phyloP scores from a whole-genome alignment of 2,113 vertebrate species.

The Tringa solitaria region DNA sequence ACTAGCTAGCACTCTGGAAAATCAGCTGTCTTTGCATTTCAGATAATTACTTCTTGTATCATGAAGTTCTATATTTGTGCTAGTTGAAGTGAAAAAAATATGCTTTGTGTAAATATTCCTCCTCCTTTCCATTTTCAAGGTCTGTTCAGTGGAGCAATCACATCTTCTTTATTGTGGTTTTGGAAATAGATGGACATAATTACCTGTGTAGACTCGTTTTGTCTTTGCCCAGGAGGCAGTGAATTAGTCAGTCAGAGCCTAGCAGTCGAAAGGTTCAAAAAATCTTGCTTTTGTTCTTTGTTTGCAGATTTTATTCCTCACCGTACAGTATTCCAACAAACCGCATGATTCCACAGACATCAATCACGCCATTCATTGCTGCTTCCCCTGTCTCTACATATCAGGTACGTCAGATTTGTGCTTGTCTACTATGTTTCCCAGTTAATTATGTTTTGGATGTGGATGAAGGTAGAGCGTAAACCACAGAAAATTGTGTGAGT shows the following conservation, averaged over 20 bases:
- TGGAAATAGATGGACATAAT: slow-evolving; percentile 31
- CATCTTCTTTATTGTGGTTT: slow-evolving; percentile 11
- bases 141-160: slow-evolving; percentile 11
- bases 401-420: slow-evolving; percentile 84
- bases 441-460: slow-evolving; percentile 22
- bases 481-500: neutral
- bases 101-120: slow-evolving; percentile 49
- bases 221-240: neutral
- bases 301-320: slow-evolving; percentile 94
- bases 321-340: slow-evolving; percentile 98
- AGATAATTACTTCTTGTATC: slow-evolving; percentile 35
- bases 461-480: neutral
- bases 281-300: slow-evolving; percentile 72
- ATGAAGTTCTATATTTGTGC: slow-evolving; percentile 26
- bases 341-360: slow-evolving; percentile 99
- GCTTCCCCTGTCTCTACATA: slow-evolving; percentile 97
- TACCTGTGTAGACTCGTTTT: neutral
- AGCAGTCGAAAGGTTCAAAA: slow-evolving; percentile 45
- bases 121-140: slow-evolving; percentile 37
- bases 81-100: slow-evolving; percentile 46
- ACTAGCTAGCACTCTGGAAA: slow-evolving; percentile 21
- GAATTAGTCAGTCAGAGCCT: slow-evolving; percentile 8
- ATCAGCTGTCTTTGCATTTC: slow-evolving; percentile 54
- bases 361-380: slow-evolving; percentile 97
- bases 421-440: slow-evolving; percentile 24